Evolutionary conservation across 2,888 invertebrate species (phyloP).

Genomic region (Agrochola litura): DNA sequence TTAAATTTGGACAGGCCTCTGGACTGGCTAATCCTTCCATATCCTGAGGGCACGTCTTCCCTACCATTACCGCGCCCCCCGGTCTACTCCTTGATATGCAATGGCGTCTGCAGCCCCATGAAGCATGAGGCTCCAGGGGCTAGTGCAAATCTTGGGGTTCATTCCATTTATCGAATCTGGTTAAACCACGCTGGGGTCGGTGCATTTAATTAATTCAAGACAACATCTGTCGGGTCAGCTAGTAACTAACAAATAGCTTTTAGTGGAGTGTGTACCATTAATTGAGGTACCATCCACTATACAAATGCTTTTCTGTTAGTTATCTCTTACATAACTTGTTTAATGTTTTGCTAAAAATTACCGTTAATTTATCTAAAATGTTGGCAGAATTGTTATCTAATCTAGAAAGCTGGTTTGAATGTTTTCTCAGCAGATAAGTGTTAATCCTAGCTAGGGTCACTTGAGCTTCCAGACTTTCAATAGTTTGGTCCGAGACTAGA

Average conservation of each 20-base stretch:
- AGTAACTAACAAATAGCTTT: neutral
- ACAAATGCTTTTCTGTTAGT: constrained; percentile 35
- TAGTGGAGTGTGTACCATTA: constrained; percentile 25
- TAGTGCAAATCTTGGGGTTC: too few relatives aligned
- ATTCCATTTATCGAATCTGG: too few relatives aligned
- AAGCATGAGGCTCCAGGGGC: too few relatives aligned
- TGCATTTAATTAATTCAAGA: too few relatives aligned
- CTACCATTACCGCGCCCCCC: too few relatives aligned
- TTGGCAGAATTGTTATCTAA: constrained; percentile 11
- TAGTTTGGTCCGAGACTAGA: neutral
- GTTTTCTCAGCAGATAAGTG: neutral
- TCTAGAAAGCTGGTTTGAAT: neutral
- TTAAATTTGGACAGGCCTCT: neutral
- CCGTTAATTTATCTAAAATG: constrained; percentile 13
- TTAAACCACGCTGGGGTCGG: too few relatives aligned
- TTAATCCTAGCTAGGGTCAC: neutral
- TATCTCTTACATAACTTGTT: constrained; percentile 22
- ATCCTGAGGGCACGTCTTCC: too few relatives aligned
- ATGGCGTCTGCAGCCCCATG: too few relatives aligned
- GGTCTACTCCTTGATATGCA: too few relatives aligned
- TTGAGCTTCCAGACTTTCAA: neutral
- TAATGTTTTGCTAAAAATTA: constrained; percentile 18
- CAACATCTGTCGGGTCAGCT: neutral
- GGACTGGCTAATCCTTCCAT: too few relatives aligned
- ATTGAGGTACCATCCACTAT: neutral